Evolutionary conservation across 2,113 vertebrate species (phyloP).

Genomic region (Antennarius striatus): DNA sequence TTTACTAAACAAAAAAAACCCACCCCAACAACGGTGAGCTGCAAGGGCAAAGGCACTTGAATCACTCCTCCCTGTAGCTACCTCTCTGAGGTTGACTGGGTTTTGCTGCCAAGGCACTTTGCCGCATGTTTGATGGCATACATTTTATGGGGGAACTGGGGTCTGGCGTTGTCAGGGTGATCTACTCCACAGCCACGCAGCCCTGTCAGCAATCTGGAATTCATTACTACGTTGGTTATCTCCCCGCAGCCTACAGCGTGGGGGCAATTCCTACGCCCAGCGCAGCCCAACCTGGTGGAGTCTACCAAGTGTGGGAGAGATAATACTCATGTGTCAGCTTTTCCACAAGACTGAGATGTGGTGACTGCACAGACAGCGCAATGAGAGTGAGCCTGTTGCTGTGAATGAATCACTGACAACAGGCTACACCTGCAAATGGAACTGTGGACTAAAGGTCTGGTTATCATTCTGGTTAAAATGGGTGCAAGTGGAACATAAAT

Average conservation of each 20-base stretch:
- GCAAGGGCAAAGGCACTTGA: constrained; percentile 50
- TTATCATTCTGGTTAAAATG: constrained; percentile 17
- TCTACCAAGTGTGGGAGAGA: constrained; percentile 59
- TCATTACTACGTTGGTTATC: constrained; percentile 87
- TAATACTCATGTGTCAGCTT: constrained; percentile 82
- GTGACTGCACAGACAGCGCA: constrained; percentile 57
- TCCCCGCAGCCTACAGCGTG: constrained; percentile 77
- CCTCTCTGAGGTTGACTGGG: constrained; percentile 61
- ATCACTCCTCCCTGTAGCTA: constrained; percentile 50
- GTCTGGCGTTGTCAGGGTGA: constrained; percentile 71
- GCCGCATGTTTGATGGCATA: constrained; percentile 63
- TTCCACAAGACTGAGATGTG: constrained; percentile 80
- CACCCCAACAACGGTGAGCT: constrained; percentile 6
- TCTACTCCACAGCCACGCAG: constrained; percentile 64
- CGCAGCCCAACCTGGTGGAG: constrained; percentile 56
- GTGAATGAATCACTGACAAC: constrained; percentile 70
- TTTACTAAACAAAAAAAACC: constrained; percentile 55
- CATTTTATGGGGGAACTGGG: constrained; percentile 65
- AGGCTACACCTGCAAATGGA: constrained; percentile 67
- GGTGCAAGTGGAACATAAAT: constrained; percentile 23
- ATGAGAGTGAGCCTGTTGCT: constrained; percentile 59
- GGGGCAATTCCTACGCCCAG: constrained; percentile 81
- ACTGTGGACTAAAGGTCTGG: constrained; percentile 34
- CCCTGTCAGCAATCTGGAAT: constrained; percentile 87
- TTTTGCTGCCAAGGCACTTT: constrained; percentile 74